Evolutionary conservation across 1,140 invertebrate species (phyloP).

Genomic region (Formica selysi): DNA sequence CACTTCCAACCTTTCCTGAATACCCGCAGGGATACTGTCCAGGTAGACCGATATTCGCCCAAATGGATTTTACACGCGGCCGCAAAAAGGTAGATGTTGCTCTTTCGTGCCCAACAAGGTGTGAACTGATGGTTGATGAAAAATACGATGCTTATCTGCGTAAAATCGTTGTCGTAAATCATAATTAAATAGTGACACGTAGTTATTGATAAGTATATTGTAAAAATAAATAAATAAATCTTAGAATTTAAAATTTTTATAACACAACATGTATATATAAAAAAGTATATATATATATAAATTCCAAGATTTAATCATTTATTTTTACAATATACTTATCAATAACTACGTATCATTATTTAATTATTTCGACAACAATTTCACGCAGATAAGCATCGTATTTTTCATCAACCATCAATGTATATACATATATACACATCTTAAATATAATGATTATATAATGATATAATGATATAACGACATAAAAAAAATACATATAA

Average conservation of each 20-base stretch:
- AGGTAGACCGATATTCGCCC: slow-evolving; percentile 57
- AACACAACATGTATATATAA: too few species aligned
- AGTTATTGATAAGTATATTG: neutral
- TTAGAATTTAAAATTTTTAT: neutral
- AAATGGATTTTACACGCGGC: slow-evolving; percentile 32
- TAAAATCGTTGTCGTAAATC: neutral
- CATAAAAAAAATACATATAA: neutral
- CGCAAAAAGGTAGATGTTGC: neutral
- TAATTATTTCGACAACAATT: neutral
- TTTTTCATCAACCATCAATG: slow-evolving; percentile 1
- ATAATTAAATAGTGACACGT: neutral
- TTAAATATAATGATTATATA: neutral
- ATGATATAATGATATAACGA: too few species aligned
- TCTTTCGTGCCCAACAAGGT: slow-evolving; percentile 36
- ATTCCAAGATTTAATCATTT: neutral
- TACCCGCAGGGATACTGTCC: neutral
- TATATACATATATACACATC: too few species aligned
- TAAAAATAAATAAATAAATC: neutral
- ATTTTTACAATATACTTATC: neutral
- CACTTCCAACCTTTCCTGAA: neutral
- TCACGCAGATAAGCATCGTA: neutral
- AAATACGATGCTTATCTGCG: slow-evolving; percentile 17
- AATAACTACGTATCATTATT: neutral
- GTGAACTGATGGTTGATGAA: slow-evolving; percentile 33
- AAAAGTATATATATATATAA: too few species aligned